Evolutionary conservation across 2,797 vertebrate species (phyloP), one percentile per base, ranked within the genome.

Genomic region (Hyperoplus immaculatus): DNA sequence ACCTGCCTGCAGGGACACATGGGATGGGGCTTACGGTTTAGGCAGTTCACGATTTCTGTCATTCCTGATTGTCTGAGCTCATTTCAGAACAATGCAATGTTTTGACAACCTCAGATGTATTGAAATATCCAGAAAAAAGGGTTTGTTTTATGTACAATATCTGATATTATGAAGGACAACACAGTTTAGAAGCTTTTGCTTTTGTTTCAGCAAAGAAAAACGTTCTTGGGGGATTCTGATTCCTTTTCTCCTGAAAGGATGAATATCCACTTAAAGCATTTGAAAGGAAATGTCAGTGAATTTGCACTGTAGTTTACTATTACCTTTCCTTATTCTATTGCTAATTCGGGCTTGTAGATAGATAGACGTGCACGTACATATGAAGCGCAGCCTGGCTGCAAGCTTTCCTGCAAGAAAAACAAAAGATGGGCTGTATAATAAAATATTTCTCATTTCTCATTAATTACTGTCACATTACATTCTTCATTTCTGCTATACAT

Each of bases 21-120:
- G 7, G 69, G 46, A 51, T 55, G 56, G 46, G 53, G 56, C 68
- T 64, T 13, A 6, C 18, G 45, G 66, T 71, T 69, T 53, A 41
- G 11, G 39, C 18, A 55, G 15, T 36, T 56, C 8, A 8, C 38
- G 58, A 68, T 50, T 64, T 75, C 6, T 41, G 6, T 8, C 36
- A 6, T 68, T 55, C 50, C 46, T 66, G 15, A 11, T 75, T 80
- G 36, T 21, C n/a, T 73, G 61, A 68, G 39, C 10, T 14, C 39
- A 6, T 57, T 66, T 38, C 5, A 14, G 1, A 54, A 54, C 65
- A 72, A 51, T 41, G 29, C 45, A 29, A 60, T 47, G 41, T 58
- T 70, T 59, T 8, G 56, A 14, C 8, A 4, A 1, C 29, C 13
- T 54, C 8, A 41, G 29, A 41, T 29, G 4, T 43, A n/a, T 1